phyloP scores from a whole-genome alignment of 1,140 invertebrate genomes.

The Drosophila lowei region DNA sequence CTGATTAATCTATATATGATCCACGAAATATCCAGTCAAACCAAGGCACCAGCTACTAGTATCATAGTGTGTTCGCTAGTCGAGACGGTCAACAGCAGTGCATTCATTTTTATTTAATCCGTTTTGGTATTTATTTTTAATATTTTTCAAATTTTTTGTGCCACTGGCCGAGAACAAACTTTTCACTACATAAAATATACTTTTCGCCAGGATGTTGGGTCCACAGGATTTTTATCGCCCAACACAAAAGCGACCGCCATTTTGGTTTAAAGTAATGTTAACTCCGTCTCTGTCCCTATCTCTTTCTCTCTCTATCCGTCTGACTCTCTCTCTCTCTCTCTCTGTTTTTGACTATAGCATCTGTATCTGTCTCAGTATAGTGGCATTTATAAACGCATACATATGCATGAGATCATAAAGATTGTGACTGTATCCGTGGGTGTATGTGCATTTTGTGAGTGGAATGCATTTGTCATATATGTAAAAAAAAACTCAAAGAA shows the following conservation, averaged over 20 bases:
- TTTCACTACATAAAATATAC: conserved; percentile 13
- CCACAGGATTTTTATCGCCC: conserved; percentile 26
- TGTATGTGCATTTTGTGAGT: conserved; percentile 35
- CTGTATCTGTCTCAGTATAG: conserved; percentile 22
- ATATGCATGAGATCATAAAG: conserved; percentile 78
- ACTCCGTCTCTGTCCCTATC: conserved; percentile 10
- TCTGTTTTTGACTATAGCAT: conserved; percentile 8
- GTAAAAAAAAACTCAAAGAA: conserved; percentile 50
- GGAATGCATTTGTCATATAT: conserved; percentile 71
- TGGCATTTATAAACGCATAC: conserved; percentile 74
- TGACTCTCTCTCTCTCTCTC: background rate
- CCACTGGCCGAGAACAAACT: conserved; percentile 1
- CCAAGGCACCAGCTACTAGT: too few relatives aligned
- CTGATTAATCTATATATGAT: too few relatives aligned
- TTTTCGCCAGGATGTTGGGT: conserved; percentile 15
- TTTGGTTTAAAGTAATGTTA: conserved; percentile 40
- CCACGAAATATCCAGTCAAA: too few relatives aligned
- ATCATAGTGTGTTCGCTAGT: too few relatives aligned
- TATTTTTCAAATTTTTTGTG: conserved; percentile 4
- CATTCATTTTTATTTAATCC: background rate
- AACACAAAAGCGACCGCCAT: conserved; percentile 27
- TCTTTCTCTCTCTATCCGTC: conserved; percentile 1
- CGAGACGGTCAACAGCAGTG: background rate
- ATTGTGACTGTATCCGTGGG: conserved; percentile 29
- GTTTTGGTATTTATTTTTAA: too few relatives aligned